A percentile compares a stretch with the other conserved stretches of the same genome.
These are phyloP conservation scores for Dallia pectoralis DNA, from an alignment of 2,797 vertebrate species.

Conservation along the genomic window DNA sequence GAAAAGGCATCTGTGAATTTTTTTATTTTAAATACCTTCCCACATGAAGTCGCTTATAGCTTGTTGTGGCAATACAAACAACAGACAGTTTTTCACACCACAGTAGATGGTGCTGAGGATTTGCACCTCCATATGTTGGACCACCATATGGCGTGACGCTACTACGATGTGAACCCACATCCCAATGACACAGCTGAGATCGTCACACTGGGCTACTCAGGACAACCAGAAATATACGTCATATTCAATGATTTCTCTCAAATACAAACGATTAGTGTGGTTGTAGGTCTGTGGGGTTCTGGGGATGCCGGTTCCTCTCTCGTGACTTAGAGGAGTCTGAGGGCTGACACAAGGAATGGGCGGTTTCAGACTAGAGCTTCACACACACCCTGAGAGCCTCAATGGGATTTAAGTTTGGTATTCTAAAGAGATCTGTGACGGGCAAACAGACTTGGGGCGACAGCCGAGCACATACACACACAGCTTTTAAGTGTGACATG, in stretches of 20 bases:
- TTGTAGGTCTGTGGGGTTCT: not conserved
- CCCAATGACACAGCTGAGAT: too few relatives aligned
- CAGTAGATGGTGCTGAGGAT: too few relatives aligned
- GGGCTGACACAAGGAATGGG: constrained; percentile 20
- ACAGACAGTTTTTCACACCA: too few relatives aligned
- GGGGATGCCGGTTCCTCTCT: not conserved
- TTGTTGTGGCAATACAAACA: too few relatives aligned
- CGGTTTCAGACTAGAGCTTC: constrained; percentile 54
- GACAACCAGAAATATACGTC: not conserved
- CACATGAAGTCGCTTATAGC: too few relatives aligned
- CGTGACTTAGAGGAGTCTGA: constrained; percentile 41
- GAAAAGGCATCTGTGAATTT: too few relatives aligned
- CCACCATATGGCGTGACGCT: too few relatives aligned
- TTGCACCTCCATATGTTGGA: too few relatives aligned
- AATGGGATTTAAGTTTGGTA: constrained; percentile 59
- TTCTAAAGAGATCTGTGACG: constrained; percentile 26
- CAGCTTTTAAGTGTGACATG: constrained; percentile 5
- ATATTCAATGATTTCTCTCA: not conserved
- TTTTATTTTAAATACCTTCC: too few relatives aligned
- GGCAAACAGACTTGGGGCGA: constrained; percentile 29
- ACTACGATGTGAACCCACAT: too few relatives aligned
- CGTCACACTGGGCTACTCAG: not conserved
- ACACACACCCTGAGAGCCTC: constrained; percentile 60
- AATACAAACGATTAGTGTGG: not conserved
- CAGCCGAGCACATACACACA: constrained; percentile 30